Evolutionary conservation across 2,888 invertebrate genomes (phyloP), one percentile per base, ranked within the genome.

Genomic region (Drymonia ruficornis): DNA sequence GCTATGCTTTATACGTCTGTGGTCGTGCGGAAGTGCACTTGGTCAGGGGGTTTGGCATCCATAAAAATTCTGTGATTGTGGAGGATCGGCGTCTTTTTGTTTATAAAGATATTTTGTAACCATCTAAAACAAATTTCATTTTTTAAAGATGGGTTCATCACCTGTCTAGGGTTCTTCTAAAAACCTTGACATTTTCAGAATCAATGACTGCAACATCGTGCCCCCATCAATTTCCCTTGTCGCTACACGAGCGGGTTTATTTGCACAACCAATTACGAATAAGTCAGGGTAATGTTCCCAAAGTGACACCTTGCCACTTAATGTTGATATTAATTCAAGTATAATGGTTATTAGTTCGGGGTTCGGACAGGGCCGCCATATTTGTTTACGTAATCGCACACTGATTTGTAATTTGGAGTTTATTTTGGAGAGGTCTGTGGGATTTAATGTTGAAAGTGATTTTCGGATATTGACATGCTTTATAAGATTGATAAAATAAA

Each of bases 241-340:
- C 18, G 28, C 28, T 15, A n/a, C 13, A 28, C 28, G 15, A n/a
- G 15, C 40, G 45, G 28, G 28, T n/a, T 18, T 45, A 45, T 45
- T 43, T 50, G 13, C 18, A 74, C 56, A 72, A 67, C 66, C 70
- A 74, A 67, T 75, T 66, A 65, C 62, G 59, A 69, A 72, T 73
- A 76, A 70, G 66, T 79, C 73, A 63, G 65, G 57, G 55, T 76
- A 80, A 79, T 76, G 80, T 68, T 66, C 71, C 83, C 79, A 36
- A 49, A 56, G 77, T 72, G 81, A 75, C 75, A 72, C 70, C 68
- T 69, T 63, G 59, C 64, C 49, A 53, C 62, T 69, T 70, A 74
- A 79, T 74, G 73, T 61, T 62, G 54, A 68, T 74, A 74, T 70
- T 75, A 72, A 76, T 73, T 74, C 67, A 61, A 58, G 58, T 63